Evolutionary conservation across 2,888 invertebrate genomes (phyloP).

Genomic region (Notodonta ziczac): DNA sequence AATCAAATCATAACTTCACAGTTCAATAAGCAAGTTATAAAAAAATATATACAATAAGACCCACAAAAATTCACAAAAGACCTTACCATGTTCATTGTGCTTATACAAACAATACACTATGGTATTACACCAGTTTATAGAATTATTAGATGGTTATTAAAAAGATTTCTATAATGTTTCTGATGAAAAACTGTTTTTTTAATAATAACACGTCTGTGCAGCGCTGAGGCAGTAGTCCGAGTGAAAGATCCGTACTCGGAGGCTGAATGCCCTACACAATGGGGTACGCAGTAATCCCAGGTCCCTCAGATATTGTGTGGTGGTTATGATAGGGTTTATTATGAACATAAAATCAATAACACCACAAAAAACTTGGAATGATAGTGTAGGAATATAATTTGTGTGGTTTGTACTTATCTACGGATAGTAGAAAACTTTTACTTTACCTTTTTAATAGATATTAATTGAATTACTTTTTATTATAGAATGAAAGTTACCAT

Average conservation of each 20-base stretch:
- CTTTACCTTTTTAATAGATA: too few species aligned
- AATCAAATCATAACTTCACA: constrained; percentile 82
- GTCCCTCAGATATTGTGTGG: constrained; percentile 58
- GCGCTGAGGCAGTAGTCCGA: constrained; percentile 61
- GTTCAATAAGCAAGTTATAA: constrained; percentile 68
- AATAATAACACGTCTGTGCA: constrained; percentile 71
- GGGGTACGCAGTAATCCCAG: constrained; percentile 62
- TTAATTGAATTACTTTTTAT: too few species aligned
- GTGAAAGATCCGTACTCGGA: constrained; percentile 68
- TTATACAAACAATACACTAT: constrained; percentile 70
- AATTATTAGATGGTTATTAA: constrained; percentile 62
- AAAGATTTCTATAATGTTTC: constrained; percentile 53
- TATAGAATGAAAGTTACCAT: too few species aligned
- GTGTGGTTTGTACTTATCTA: not conserved
- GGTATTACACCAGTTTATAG: constrained; percentile 61
- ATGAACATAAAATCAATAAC: constrained; percentile 69
- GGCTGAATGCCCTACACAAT: constrained; percentile 67
- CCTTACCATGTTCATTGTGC: constrained; percentile 82
- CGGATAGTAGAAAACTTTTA: too few species aligned
- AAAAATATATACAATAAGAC: constrained; percentile 52
- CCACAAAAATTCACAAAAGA: constrained; percentile 68
- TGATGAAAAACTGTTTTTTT: constrained; percentile 53
- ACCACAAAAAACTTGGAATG: constrained; percentile 13
- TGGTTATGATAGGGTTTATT: constrained; percentile 68
- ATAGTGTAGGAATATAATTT: not conserved